Conservation (phyloP, 2,888 invertebrate species). For the Rhopalosiphum nymphaeae region DNA sequence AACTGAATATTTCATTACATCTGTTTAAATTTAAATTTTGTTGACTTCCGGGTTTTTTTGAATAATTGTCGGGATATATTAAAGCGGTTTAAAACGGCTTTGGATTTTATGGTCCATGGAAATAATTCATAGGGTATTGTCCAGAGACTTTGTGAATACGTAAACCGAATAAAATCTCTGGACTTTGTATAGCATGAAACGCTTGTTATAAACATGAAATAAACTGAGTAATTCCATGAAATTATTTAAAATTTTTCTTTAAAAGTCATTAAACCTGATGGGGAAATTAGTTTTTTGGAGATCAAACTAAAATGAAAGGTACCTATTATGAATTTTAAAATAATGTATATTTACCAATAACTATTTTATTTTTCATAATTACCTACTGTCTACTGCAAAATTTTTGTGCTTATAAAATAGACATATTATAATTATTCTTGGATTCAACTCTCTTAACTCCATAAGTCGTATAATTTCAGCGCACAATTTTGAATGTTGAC, state of each 20-base stretch:
- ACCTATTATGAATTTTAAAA: not conserved
- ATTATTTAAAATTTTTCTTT: not conserved
- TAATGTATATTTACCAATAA: not conserved
- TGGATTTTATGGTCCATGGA: not conserved
- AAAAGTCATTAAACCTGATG: not conserved
- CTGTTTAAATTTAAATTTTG: conserved; percentile 35
- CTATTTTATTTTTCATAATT: not conserved
- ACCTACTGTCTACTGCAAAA: not conserved
- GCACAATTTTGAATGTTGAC: not conserved
- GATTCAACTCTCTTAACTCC: not conserved
- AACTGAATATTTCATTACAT: not conserved
- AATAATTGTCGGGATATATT: conserved; percentile 18
- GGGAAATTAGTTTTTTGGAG: not conserved
- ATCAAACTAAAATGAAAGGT: not conserved
- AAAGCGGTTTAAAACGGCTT: not conserved
- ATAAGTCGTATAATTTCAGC: not conserved
- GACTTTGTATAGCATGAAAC: not conserved
- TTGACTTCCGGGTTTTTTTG: conserved; percentile 22
- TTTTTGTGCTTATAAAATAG: not conserved
- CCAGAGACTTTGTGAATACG: not conserved
- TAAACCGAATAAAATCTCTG: not conserved
- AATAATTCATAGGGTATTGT: conserved; percentile 25
- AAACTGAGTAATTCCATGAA: not conserved
- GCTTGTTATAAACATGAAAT: conserved; percentile 13
- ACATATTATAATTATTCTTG: not conserved